Base-by-base conservation (phyloP, 2,113 vertebrate genomes). In the Protobothrops mucrosquamatus region DNA sequence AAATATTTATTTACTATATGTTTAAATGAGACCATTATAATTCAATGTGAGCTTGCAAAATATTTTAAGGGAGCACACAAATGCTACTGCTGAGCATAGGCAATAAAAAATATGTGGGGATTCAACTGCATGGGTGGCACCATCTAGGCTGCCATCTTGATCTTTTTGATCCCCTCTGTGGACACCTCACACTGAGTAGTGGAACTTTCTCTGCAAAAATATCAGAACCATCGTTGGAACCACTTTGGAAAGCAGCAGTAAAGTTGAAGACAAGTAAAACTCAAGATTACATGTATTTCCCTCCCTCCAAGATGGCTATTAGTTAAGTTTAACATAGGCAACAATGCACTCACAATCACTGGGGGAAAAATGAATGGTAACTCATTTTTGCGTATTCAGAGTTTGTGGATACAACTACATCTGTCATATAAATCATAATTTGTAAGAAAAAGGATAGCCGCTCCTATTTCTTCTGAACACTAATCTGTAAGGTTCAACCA, bases 321-420 rank as follows among this genome's bases (percentile, higher is more conserved):
- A 29, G 11, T 89, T 56, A 92, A 24, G 9, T 85, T 61, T 51
- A 15, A 23, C 69, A 51, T 6, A 61, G 54, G 57, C 26, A 74
- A 59, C 69, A 26, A 48, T 11, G 85, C 15, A 43, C 2, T 39
- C 29, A 43, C 11, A 15, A 43, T 61, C 6, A 6, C 12, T 81
- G 24, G 4, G 2, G 92, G 93, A 94, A 94, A 94, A 92, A 89
- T n/a, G 92, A 61, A 90, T 92, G 95, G 93, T 54, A 23, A 95
- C 91, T 95, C 94, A 96, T 96, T 95, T 96, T 96, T 22, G 1
- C 93, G 95, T 89, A 94, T 92, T 96, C 92, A 89, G 92, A 96
- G 93, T 95, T 96, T 93, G 95, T 96, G 94, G 94, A 92, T 96
- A 95, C 93, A 96, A 95, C 94, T 90, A 96, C 96, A 97, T 95